Conservation (phyloP, 2,888 invertebrate species). For the Sphaeridia pumilis region DNA sequence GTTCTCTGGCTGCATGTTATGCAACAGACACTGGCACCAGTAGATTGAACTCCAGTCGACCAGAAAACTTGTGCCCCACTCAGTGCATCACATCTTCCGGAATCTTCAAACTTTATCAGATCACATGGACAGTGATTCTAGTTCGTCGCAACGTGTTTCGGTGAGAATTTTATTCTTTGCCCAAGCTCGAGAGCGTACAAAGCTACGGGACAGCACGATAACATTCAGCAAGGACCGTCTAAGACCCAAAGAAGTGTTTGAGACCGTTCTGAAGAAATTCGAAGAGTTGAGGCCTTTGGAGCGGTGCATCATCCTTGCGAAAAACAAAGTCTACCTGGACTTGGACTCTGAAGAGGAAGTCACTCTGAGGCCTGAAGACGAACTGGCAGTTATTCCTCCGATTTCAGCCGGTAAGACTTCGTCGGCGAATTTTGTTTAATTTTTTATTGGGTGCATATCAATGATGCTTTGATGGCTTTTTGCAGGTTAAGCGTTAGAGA, state of each 20-base stretch:
- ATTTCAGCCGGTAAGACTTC: slow-evolving; percentile 76
- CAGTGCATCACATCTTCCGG: too few species aligned
- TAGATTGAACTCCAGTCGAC: too few species aligned
- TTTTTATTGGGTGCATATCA: neutral
- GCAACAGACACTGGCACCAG: too few species aligned
- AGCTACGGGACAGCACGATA: slow-evolving; percentile 44
- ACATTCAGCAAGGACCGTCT: slow-evolving; percentile 41
- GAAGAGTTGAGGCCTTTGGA: slow-evolving; percentile 53
- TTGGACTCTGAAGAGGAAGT: slow-evolving; percentile 44
- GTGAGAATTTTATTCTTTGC: slow-evolving; percentile 78
- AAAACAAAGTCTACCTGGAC: slow-evolving; percentile 68
- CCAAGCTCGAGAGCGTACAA: slow-evolving; percentile 70
- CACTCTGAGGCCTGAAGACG: slow-evolving; percentile 56
- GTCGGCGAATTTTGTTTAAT: too few species aligned
- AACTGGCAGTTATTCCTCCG: slow-evolving; percentile 84
- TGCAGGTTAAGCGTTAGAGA: slow-evolving; percentile 38
- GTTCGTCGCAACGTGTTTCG: too few species aligned
- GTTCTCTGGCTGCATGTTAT: too few species aligned
- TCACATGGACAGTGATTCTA: too few species aligned
- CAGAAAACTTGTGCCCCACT: too few species aligned
- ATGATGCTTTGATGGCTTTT: neutral
- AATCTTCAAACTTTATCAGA: too few species aligned
- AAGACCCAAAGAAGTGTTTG: slow-evolving; percentile 46
- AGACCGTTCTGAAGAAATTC: slow-evolving; percentile 48
- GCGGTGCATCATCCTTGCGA: slow-evolving; percentile 60